Conservation (phyloP, 2,113 vertebrate genomes). For the cat (Felis catus) region DNA sequence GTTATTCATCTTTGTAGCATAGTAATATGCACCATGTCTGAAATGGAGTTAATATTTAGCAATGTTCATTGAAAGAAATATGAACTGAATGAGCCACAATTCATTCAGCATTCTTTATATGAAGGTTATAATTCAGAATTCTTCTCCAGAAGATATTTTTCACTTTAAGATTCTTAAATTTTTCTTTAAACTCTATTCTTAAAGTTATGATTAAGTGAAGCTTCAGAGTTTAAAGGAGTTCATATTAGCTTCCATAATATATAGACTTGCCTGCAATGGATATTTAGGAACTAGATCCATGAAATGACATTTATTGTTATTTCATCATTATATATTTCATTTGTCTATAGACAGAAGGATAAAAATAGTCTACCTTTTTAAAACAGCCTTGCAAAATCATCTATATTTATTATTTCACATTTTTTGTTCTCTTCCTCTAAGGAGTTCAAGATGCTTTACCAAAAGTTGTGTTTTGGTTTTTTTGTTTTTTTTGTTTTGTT, state of each 20-base stretch:
- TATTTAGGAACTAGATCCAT: slow-evolving; percentile 3
- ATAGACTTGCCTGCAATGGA: neutral
- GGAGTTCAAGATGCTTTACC: neutral
- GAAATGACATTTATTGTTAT: neutral
- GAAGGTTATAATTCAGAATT: neutral
- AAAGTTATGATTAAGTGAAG: slow-evolving; percentile 48
- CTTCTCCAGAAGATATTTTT: neutral
- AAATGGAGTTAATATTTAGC: neutral
- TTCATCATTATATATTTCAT: slow-evolving; percentile 56
- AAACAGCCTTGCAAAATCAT: slow-evolving; percentile 26
- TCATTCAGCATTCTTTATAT: neutral
- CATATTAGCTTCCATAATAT: slow-evolving; percentile 16
- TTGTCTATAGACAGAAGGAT: neutral
- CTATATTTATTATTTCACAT: slow-evolving; percentile 57
- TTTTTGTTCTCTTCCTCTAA: slow-evolving; percentile 14
- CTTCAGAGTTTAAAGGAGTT: slow-evolving; percentile 8
- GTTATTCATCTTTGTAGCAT: neutral
- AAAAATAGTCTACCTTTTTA: slow-evolving; percentile 29
- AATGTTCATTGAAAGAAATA: neutral
- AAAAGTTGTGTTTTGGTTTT: neutral
- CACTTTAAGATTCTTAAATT: neutral
- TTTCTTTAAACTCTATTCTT: slow-evolving; percentile 13
- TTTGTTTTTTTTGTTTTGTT: neutral
- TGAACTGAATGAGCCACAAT: neutral
- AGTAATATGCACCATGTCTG: neutral